A percentile compares a stretch with the other conserved stretches of the same genome.
These are phyloP conservation scores for Platycnemis pennipes DNA, from an alignment of 2,888 invertebrate species.

Conservation along the genomic window DNA sequence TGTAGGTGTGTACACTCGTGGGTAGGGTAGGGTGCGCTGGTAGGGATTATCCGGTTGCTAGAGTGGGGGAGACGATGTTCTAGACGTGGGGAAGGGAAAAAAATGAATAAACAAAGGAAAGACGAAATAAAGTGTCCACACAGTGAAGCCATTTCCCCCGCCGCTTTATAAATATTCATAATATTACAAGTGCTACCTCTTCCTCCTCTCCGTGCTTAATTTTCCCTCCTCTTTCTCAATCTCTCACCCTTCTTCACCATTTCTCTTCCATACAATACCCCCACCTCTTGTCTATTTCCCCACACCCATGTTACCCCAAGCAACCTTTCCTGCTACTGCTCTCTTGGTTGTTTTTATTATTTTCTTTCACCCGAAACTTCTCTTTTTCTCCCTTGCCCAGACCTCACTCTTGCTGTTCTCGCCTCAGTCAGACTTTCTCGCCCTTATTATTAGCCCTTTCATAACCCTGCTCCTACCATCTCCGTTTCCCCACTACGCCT, in stretches of 20 bases:
- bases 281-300: neutral
- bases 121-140: constrained; percentile 58
- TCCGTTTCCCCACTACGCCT: too few relatives aligned
- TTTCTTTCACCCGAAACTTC: neutral
- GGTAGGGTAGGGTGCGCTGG: neutral
- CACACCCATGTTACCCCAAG: neutral
- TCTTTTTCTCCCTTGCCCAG: too few relatives aligned
- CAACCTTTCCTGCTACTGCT: neutral
- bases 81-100: neutral
- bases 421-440: neutral
- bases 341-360: neutral
- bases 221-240: neutral
- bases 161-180: constrained; percentile 66
- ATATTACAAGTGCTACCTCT: constrained; percentile 49
- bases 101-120: constrained; percentile 55
- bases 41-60: neutral
- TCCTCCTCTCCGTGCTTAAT: neutral
- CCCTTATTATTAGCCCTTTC: constrained; percentile 12
- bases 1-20: neutral
- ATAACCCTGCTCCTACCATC: neutral
- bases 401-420: too few relatives aligned
- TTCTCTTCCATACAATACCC: neutral
- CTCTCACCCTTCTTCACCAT: neutral
- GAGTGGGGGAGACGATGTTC: neutral
- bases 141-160: constrained; percentile 61